phyloP scores from a whole-genome alignment of 2,113 vertebrate species.

The Ptilonorhynchus violaceus region DNA sequence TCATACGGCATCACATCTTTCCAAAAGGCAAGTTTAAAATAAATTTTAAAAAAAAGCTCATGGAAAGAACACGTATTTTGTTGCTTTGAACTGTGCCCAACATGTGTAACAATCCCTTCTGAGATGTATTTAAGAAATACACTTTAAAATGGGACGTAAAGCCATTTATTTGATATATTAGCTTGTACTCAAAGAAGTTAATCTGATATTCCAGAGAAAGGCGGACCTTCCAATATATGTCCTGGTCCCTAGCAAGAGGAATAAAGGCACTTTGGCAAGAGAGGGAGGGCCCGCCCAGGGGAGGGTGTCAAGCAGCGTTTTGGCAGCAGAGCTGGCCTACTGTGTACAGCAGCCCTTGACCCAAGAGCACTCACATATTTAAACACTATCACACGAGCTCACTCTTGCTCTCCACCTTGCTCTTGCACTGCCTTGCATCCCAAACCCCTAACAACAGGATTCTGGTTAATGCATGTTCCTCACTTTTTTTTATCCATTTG shows the following conservation, averaged over 20 bases:
- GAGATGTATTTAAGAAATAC: background rate
- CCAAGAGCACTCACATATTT: background rate
- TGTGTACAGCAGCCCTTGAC: background rate
- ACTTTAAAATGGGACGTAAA: rapidly evolving
- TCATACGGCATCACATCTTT: background rate
- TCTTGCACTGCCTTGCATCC: background rate
- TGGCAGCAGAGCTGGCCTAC: background rate
- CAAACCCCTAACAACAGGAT: background rate
- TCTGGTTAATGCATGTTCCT: background rate
- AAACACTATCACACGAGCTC: background rate
- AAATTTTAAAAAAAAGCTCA: background rate
- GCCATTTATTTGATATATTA: background rate
- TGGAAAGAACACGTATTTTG: background rate
- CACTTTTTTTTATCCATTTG: background rate
- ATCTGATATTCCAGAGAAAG: constrained; percentile 8
- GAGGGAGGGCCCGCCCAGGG: background rate
- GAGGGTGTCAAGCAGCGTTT: background rate
- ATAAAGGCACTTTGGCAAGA: background rate
- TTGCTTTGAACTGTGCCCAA: background rate
- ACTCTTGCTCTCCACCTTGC: rapidly evolving
- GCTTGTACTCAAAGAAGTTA: background rate
- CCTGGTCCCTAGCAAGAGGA: background rate
- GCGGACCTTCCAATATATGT: background rate
- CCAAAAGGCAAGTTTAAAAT: background rate
- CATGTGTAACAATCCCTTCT: background rate